These are phyloP conservation scores for Siniperca obscura DNA, from an alignment of 2,797 vertebrate genomes.

Conservation along the genomic window DNA sequence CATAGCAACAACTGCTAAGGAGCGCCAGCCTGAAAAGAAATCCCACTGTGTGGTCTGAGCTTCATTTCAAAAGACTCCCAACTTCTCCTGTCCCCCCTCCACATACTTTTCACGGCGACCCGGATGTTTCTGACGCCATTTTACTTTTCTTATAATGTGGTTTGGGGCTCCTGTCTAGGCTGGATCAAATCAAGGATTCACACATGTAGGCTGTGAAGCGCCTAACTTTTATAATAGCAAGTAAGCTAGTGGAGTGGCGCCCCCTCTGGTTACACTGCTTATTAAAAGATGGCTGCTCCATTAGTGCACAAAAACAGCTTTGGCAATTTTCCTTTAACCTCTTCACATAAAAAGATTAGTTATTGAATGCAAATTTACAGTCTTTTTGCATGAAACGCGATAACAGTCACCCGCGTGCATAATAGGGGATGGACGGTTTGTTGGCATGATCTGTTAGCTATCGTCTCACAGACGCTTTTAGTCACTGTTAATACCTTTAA, in stretches of 20 bases:
- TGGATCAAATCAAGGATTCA: not conserved
- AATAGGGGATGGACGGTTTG: not conserved
- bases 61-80: conserved; percentile 26
- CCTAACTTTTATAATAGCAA: conserved; percentile 54
- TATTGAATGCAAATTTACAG: not conserved
- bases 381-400: not conserved
- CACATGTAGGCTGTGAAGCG: conserved; percentile 20
- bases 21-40: conserved; percentile 56
- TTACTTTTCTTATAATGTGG: conserved; percentile 39
- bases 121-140: conserved; percentile 72
- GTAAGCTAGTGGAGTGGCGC: conserved; percentile 60
- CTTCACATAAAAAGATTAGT: not conserved
- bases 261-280: conserved; percentile 53
- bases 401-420: too few relatives aligned
- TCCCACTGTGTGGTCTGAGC: conserved; percentile 43
- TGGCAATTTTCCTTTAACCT: not conserved
- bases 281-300: not conserved
- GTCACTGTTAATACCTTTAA: conserved; percentile 2
- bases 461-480: not conserved
- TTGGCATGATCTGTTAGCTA: not conserved
- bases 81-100: conserved; percentile 32
- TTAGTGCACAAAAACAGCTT: conserved; percentile 2
- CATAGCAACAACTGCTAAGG: conserved; percentile 75
- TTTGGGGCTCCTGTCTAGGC: conserved; percentile 7
- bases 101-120: conserved; percentile 32